These are phyloP conservation scores for Candidula unifasciata DNA, from an alignment of 2,888 invertebrate species.

Conservation along the genomic window DNA sequence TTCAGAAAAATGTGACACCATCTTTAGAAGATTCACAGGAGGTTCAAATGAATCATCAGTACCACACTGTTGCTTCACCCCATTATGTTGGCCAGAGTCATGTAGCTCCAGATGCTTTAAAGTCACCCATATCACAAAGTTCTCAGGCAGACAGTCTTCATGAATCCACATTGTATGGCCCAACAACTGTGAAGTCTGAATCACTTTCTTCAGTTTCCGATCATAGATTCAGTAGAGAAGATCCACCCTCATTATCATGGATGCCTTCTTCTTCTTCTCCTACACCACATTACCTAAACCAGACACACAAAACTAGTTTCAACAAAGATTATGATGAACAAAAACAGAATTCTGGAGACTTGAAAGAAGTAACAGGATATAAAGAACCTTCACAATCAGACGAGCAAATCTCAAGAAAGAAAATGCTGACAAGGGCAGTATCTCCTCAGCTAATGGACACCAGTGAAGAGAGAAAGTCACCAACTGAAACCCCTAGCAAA, in stretches of 20 bases:
- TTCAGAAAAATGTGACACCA: not conserved
- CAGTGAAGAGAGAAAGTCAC: not conserved
- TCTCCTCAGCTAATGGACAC: not conserved
- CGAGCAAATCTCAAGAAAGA: too few relatives aligned
- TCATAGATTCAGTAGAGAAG: not conserved
- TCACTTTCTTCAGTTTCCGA: not conserved
- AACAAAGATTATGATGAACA: not conserved
- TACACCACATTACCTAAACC: not conserved
- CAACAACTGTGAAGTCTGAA: not conserved
- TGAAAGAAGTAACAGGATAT: not conserved
- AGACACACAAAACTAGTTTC: not conserved
- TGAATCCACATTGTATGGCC: not conserved
- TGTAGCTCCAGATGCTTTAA: not conserved
- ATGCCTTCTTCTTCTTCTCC: not conserved
- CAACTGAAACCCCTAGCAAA: not conserved
- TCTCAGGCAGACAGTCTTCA: not conserved
- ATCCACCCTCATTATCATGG: not conserved
- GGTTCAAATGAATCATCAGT: not conserved
- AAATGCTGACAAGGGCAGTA: too few relatives aligned
- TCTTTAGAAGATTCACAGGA: not conserved
- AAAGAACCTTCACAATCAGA: not conserved
- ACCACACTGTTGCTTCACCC: not conserved
- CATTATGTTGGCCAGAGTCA: not conserved
- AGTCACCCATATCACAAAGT: not conserved
- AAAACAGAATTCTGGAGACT: not conserved